These are phyloP conservation scores for Cerastoderma edule DNA, from an alignment of 2,888 invertebrate genomes.

Conservation along the genomic window DNA sequence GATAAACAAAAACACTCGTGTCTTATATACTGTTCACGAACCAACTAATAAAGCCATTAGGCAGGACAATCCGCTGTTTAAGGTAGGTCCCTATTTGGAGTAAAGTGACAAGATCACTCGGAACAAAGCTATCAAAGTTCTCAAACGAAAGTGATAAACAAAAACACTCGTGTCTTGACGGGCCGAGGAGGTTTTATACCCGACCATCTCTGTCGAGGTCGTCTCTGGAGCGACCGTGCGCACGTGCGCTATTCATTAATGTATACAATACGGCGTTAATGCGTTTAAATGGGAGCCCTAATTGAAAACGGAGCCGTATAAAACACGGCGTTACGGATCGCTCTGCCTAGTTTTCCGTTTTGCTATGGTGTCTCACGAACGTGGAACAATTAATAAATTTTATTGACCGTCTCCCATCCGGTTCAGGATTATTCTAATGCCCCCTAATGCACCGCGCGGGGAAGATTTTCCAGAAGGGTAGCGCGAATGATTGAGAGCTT, in stretches of 20 bases:
- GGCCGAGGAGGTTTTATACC: too few species aligned
- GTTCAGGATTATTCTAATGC: constrained; percentile 57
- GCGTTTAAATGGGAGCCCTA: constrained; percentile 48
- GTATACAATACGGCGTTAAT: constrained; percentile 39
- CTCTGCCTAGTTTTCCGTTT: constrained; percentile 59
- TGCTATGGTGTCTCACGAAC: constrained; percentile 55
- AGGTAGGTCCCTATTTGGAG: too few species aligned
- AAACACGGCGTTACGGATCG: constrained; percentile 56
- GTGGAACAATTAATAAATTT: constrained; percentile 64
- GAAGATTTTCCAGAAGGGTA: constrained; percentile 27
- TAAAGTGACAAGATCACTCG: too few species aligned
- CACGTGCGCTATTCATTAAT: constrained; percentile 61
- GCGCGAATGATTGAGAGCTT: constrained; percentile 49
- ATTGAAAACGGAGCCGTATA: constrained; percentile 63
- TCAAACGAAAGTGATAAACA: too few species aligned
- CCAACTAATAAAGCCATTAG: too few species aligned
- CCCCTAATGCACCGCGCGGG: constrained; percentile 54
- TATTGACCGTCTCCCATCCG: constrained; percentile 61
- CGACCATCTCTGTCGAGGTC: too few species aligned
- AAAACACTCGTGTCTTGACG: too few species aligned
- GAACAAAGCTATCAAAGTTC: too few species aligned
- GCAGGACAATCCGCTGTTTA: too few species aligned
- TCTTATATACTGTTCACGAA: too few species aligned
- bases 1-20: too few species aligned
- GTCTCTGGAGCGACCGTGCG: constrained; percentile 18